A percentile compares a stretch with the other conserved stretches of the same genome.
Evolutionary conservation across 2,113 vertebrate genomes (phyloP).

Genomic region (Aldabrachelys gigantea): DNA sequence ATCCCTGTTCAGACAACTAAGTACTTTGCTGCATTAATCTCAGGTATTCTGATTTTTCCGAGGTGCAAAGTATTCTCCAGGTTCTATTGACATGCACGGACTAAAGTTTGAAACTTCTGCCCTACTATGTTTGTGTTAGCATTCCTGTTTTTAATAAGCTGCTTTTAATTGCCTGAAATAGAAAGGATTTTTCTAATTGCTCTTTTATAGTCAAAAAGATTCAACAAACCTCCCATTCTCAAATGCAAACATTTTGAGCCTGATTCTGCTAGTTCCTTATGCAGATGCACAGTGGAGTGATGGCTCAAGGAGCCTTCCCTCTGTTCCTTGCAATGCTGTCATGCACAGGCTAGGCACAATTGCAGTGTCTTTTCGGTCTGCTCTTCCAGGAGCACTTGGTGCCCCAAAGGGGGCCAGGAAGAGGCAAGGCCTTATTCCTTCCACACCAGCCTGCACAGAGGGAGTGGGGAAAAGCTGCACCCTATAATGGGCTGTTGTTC

Average conservation of each 20-base stretch:
- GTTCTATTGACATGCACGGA: background rate
- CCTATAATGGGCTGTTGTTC: background rate
- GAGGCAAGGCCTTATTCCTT: background rate
- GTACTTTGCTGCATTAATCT: background rate
- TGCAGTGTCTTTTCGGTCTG: background rate
- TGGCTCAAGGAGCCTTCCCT: background rate
- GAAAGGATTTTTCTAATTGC: background rate
- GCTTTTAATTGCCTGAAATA: conserved; percentile 1
- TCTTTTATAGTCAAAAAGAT: conserved; percentile 15
- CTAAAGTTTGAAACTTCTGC: background rate
- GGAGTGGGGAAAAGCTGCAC: background rate
- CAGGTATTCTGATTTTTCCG: background rate
- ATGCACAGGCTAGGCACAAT: background rate
- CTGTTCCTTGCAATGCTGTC: background rate
- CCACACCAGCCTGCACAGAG: background rate
- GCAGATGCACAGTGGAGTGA: background rate
- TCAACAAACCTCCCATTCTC: conserved; percentile 4
- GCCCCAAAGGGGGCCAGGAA: background rate
- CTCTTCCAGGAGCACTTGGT: background rate
- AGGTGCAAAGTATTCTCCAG: background rate
- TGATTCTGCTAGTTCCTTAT: background rate
- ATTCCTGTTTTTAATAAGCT: conserved; percentile 10
- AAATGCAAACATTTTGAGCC: background rate
- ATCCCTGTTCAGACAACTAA: conserved; percentile 9
- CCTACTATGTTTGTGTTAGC: background rate